These are phyloP conservation scores for Calycopis cecrops DNA, from an alignment of 1,140 invertebrate species.

Conservation along the genomic window DNA sequence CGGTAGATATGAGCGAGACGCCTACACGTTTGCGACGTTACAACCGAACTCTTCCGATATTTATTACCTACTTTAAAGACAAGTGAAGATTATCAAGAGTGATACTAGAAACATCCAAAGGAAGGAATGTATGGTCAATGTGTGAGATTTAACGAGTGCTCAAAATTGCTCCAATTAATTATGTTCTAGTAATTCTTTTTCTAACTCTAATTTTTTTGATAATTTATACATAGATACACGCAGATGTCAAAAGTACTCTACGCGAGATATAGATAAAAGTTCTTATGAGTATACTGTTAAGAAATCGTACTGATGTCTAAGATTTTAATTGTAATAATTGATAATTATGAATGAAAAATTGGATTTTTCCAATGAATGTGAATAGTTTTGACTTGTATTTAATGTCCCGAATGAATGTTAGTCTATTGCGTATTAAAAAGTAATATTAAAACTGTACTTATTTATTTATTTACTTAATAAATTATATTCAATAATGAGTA, in stretches of 20 bases:
- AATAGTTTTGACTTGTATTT: background rate
- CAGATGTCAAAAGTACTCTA: conserved; percentile 42
- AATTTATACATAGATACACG: conserved; percentile 64
- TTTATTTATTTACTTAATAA: too few species aligned
- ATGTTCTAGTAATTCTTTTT: conserved; percentile 71
- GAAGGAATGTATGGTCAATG: conserved; percentile 69
- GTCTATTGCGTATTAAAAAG: background rate
- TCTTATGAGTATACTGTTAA: conserved; percentile 10
- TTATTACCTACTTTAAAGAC: conserved; percentile 66
- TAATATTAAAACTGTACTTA: background rate
- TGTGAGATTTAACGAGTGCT: conserved; percentile 74
- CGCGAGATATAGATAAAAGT: conserved; percentile 17
- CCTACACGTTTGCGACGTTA: conserved; percentile 33
- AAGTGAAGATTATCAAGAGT: conserved; percentile 61
- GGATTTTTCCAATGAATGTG: too few species aligned
- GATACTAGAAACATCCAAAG: conserved; percentile 60
- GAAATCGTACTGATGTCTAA: conserved; percentile 12
- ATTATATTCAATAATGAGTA: background rate
- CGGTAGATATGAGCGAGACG: conserved; percentile 14
- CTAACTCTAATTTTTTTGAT: conserved; percentile 66
- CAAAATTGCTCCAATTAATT: conserved; percentile 69
- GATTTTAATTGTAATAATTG: conserved; percentile 10
- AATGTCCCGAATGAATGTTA: background rate
- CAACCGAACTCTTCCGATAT: conserved; percentile 65
- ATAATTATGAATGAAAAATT: too few species aligned